phyloP scores from a whole-genome alignment of 2,888 invertebrate genomes.

The Diabrotica balteata region DNA sequence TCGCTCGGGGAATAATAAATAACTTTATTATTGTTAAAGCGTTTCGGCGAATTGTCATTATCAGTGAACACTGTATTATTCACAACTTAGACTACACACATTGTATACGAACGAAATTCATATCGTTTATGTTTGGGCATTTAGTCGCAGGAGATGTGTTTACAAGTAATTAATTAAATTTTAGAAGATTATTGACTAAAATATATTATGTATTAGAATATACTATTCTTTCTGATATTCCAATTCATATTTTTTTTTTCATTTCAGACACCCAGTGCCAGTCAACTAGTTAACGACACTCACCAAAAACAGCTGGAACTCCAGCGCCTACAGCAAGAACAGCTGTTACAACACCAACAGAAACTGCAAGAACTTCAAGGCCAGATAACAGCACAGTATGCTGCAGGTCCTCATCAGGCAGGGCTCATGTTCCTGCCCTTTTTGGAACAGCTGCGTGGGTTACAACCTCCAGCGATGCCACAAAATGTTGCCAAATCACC shows the following conservation, averaged over 20 bases:
- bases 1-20: too few relatives aligned
- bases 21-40: too few relatives aligned
- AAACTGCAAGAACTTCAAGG: conserved; percentile 68
- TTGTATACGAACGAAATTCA: too few relatives aligned
- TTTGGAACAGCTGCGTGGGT: conserved; percentile 68
- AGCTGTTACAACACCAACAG: conserved; percentile 65
- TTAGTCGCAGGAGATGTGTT: too few relatives aligned
- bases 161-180: too few relatives aligned
- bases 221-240: too few relatives aligned
- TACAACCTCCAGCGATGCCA: conserved; percentile 53
- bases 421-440: conserved; percentile 75
- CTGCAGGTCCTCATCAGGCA: conserved; percentile 63
- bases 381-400: conserved; percentile 66
- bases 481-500: conserved; percentile 52
- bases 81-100: too few relatives aligned
- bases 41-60: background rate
- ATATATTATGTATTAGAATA: too few relatives aligned
- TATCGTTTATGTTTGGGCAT: too few relatives aligned
- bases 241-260: background rate
- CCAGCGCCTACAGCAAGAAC: conserved; percentile 70
- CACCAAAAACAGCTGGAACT: conserved; percentile 73
- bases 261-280: conserved; percentile 43
- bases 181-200: too few relatives aligned
- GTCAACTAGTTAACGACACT: conserved; percentile 62
- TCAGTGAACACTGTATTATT: background rate